These are phyloP conservation scores for Leptarthrus brevirostris DNA, from an alignment of 2,888 invertebrate genomes.

Conservation along the genomic window DNA sequence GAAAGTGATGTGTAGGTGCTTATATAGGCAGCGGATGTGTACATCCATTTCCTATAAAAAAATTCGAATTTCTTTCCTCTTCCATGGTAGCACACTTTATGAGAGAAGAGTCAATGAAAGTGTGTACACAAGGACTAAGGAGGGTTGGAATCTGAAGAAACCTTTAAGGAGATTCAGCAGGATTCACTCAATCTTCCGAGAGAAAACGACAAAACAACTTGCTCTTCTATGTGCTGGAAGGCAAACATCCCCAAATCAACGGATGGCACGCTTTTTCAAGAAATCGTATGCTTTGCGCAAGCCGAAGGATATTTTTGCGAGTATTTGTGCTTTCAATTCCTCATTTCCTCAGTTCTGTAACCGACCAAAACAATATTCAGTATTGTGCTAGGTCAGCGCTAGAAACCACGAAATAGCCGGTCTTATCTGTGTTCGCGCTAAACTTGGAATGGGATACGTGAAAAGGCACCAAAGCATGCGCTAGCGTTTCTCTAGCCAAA, in stretches of 20 bases:
- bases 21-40: conserved; percentile 33
- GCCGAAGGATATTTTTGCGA: no score
- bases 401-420: conserved; percentile 29
- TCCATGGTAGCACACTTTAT: neutral
- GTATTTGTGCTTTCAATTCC: no score
- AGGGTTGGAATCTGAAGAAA: neutral
- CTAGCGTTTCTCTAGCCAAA: neutral
- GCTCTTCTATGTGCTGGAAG: neutral
- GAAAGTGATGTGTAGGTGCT: conserved; percentile 44
- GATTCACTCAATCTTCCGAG: conserved; percentile 15
- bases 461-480: conserved; percentile 47
- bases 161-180: neutral
- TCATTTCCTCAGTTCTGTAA: no score
- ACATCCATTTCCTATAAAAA: conserved; percentile 27
- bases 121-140: neutral
- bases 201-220: neutral
- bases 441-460: neutral
- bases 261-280: no score
- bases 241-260: no score
- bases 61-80: conserved; percentile 11
- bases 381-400: conserved; percentile 54
- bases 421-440: neutral
- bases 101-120: conserved; percentile 15
- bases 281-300: no score
- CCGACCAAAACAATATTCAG: conserved; percentile 43